Percentiles rank a stretch among this genome's conserved stretches.
Evolutionary conservation across 2,113 vertebrate species (phyloP).

Genomic region (Pterocles orientalis): DNA sequence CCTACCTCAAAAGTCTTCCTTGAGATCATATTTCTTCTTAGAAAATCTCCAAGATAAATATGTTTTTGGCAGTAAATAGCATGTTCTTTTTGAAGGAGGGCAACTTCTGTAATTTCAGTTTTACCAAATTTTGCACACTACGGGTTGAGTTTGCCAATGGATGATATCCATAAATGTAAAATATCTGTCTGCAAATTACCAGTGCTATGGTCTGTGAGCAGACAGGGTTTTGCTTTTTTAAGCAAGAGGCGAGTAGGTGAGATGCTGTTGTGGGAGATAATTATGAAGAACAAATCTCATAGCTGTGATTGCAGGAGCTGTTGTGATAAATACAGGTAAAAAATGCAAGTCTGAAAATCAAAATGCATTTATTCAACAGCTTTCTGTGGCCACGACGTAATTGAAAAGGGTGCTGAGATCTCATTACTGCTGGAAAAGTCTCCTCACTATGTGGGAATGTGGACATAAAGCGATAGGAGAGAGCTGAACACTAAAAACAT

Average conservation of each 20-base stretch:
- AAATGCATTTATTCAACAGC: conserved; percentile 55
- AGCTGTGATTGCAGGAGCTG: conserved; percentile 15
- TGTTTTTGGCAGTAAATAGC: not conserved
- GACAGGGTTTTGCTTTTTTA: conserved; percentile 35
- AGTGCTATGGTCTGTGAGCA: conserved; percentile 1
- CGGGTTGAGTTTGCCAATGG: not conserved
- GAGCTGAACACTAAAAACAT: conserved; percentile 30
- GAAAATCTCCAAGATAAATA: not conserved
- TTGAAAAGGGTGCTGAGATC: conserved; percentile 54
- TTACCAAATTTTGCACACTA: not conserved
- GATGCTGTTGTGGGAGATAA: conserved; percentile 20
- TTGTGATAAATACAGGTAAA: conserved; percentile 63
- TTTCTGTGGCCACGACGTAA: not conserved
- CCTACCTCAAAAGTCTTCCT: not conserved
- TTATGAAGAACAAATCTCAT: conserved; percentile 38
- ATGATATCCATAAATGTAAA: not conserved
- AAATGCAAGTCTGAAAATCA: conserved; percentile 36
- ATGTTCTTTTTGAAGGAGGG: not conserved
- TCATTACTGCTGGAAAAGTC: conserved; percentile 56
- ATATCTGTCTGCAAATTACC: conserved; percentile 19
- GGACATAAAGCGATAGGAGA: conserved; percentile 36
- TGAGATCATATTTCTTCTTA: not conserved
- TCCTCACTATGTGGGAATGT: not conserved
- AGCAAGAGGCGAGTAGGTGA: conserved; percentile 21
- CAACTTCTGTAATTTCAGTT: not conserved